Base-by-base conservation (phyloP, 2,113 vertebrate species). In the Lycocorax pyrrhopterus region DNA sequence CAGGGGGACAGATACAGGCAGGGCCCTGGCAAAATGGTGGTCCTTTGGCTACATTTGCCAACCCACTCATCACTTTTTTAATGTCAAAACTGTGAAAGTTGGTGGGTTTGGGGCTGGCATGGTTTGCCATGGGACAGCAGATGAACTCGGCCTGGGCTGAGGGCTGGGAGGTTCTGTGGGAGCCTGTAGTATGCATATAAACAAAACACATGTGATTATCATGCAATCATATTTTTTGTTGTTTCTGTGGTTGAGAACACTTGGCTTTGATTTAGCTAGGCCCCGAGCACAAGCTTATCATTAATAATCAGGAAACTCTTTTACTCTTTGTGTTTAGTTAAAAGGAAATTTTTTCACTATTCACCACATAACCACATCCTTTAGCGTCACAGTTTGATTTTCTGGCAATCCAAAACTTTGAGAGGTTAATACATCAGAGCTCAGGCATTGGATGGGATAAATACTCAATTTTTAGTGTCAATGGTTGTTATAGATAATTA, bases 301-400 rank as follows among this genome's bases (percentile, higher is more conserved):
- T 96, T 79, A 89, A 87, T 89, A 89, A 89, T 87, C 84, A 82
- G 66, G 69, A 91, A 96, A 91, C 41, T 60, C 32, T 83, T 87
- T n/a, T 74, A 56, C 3, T 49, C 22, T 90, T 67, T 87, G n/a
- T 74, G 12, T 87, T 91, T 82, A n/a, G 47, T 60, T 89, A 62
- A 91, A 92, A 94, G 53, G 46, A 90, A 89, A 16, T 87, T 90
- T 92, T 73, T 91, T 56, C 16, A 17, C 51, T 33, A 20, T 92
- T 95, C 87, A 77, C 63, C 72, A 68, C 32, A 56, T 60, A 91
- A 72, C 69, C 62, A 75, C 62, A 73, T 87, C 60, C 58, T 92
- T 89, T 84, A 68, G 14, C 1, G 1, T 64, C 62, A 44, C 6
- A 52, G 56, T 69, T 87, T 78, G 82, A 23, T 79, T 92, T 94